Conservation (phyloP, 1,140 invertebrate species). For the Coenobita brevimanus region DNA sequence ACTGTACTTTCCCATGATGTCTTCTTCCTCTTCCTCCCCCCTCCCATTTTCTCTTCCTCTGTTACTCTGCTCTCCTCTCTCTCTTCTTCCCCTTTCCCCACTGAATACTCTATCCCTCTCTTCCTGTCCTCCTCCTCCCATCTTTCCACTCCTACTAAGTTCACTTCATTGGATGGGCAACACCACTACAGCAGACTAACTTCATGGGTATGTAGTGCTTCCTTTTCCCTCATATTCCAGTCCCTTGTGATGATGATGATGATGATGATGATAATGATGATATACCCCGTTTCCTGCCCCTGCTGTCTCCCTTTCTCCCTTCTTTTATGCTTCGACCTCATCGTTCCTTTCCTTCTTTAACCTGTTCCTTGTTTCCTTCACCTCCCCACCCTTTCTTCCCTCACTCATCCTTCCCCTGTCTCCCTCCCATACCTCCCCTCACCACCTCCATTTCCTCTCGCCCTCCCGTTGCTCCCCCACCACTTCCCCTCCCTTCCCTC, state of each 20-base stretch:
- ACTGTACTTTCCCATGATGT: too few species aligned
- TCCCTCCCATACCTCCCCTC: not conserved
- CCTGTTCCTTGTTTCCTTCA: not conserved
- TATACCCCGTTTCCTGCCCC: not conserved
- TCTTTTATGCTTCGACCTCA: not conserved
- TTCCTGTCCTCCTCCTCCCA: too few species aligned
- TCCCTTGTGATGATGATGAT: not conserved
- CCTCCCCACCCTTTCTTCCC: not conserved
- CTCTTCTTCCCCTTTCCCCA: too few species aligned
- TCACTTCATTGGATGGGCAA: too few species aligned
- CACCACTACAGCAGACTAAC: too few species aligned
- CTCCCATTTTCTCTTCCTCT: not conserved
- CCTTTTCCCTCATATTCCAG: not conserved
- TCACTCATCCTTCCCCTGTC: not conserved
- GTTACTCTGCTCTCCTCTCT: too few species aligned
- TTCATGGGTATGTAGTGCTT: too few species aligned
- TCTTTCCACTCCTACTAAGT: too few species aligned
- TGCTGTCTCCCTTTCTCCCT: not conserved
- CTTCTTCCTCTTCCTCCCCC: not conserved
- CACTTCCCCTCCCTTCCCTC: not conserved
- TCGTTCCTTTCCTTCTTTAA: not conserved
- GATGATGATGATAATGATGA: not conserved
- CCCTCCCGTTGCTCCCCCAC: constrained; percentile 1
- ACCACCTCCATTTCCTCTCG: not conserved
- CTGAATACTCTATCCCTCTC: too few species aligned